These are phyloP conservation scores for Halictus ligatus DNA, from an alignment of 2,888 invertebrate species.

Conservation along the genomic window DNA sequence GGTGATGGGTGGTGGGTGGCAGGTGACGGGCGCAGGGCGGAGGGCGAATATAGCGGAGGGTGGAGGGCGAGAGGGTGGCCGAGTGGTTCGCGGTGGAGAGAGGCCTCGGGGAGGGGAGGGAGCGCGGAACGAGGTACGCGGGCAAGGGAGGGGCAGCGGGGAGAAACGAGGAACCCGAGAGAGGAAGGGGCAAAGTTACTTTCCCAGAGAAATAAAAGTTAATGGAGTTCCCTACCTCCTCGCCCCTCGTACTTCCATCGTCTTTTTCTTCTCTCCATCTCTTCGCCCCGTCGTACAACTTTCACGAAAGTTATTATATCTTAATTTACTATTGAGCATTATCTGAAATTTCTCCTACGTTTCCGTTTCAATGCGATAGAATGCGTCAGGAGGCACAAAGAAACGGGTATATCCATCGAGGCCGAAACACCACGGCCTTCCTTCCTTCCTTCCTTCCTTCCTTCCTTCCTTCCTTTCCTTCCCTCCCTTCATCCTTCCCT, in stretches of 20 bases:
- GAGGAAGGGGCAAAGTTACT: slow-evolving; percentile 76
- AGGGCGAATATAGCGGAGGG: slow-evolving; percentile 19
- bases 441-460: neutral
- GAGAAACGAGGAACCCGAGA: slow-evolving; percentile 1
- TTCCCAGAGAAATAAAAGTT: slow-evolving; percentile 83
- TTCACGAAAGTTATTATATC: slow-evolving; percentile 82
- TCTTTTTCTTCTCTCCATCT: slow-evolving; percentile 58
- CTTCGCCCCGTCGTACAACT: slow-evolving; percentile 72
- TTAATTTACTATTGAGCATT: slow-evolving; percentile 82
- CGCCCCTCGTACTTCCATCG: slow-evolving; percentile 41
- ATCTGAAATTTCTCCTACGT: slow-evolving; percentile 76
- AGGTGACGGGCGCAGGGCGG: slow-evolving; percentile 40
- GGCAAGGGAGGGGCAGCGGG: neutral
- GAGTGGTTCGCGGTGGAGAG: slow-evolving; percentile 5
- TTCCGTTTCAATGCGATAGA: slow-evolving; percentile 72
- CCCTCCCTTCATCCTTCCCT: no score
- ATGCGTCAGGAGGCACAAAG: slow-evolving; percentile 27
- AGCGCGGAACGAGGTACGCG: neutral
- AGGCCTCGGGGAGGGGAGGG: neutral
- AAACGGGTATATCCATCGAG: neutral
- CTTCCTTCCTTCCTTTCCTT: no score
- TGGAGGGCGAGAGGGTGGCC: slow-evolving; percentile 21
- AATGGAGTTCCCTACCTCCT: slow-evolving; percentile 80
- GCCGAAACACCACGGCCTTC: neutral
- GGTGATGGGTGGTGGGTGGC: slow-evolving; percentile 39